Evolutionary conservation across 2,797 vertebrate species (phyloP).

Genomic region (Falco novaeseelandiae): DNA sequence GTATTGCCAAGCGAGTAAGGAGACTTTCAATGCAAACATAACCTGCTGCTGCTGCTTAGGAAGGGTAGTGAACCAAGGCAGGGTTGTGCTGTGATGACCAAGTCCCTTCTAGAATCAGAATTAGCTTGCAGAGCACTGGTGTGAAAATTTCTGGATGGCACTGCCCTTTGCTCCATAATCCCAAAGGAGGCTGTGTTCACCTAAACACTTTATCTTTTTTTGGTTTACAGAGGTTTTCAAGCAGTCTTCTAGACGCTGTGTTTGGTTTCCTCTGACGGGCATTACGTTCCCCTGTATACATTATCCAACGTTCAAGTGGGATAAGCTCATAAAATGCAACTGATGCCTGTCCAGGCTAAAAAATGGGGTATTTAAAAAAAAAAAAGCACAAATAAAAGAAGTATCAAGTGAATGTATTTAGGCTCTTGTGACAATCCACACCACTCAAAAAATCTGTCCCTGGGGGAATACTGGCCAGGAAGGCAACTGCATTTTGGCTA

Average conservation of each 20-base stretch:
- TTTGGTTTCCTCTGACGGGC: neutral
- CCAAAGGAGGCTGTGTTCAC: neutral
- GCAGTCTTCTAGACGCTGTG: neutral
- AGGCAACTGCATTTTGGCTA: neutral
- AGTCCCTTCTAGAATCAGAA: neutral
- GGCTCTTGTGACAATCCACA: neutral
- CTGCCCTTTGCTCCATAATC: neutral
- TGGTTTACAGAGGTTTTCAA: neutral
- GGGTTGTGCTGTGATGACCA: neutral
- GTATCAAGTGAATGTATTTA: neutral
- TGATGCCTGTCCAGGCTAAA: neutral
- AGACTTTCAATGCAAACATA: neutral
- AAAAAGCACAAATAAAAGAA: neutral
- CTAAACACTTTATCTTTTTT: neutral
- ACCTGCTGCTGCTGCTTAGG: neutral
- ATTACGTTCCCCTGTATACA: neutral
- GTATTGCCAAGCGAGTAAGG: neutral
- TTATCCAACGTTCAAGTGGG: neutral
- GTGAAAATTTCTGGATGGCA: neutral
- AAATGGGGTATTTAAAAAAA: neutral
- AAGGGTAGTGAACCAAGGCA: neutral
- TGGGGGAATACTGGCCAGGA: neutral
- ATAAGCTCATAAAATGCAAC: neutral
- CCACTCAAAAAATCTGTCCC: neutral
- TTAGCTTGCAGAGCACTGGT: neutral